Evolutionary conservation across 2,797 vertebrate species (phyloP).

Genomic region (Dendrocincla tyrannina): DNA sequence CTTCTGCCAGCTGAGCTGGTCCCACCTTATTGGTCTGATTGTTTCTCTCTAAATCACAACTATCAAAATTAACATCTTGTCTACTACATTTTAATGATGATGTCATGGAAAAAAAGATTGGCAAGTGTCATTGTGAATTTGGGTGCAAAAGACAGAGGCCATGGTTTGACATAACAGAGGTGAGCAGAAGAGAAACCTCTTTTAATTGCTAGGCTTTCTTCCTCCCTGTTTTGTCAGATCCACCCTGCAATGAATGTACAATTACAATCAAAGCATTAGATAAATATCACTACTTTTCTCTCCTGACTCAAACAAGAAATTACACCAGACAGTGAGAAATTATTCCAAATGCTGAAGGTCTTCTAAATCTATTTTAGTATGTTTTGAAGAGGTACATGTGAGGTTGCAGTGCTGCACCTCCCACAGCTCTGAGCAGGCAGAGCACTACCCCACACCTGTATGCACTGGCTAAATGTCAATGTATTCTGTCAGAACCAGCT

Average conservation of each 20-base stretch:
- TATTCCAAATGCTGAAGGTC: background rate
- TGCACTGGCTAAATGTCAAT: constrained; percentile 70
- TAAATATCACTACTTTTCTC: background rate
- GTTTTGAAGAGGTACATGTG: background rate
- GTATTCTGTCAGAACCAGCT: constrained; percentile 76
- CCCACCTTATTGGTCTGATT: background rate
- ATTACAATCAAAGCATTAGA: constrained; percentile 9
- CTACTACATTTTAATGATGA: background rate
- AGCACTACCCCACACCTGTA: constrained; percentile 64
- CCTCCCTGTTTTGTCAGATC: background rate
- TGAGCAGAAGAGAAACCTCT: background rate
- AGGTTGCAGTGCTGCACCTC: background rate
- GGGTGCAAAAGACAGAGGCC: background rate
- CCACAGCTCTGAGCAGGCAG: background rate
- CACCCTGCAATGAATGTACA: background rate
- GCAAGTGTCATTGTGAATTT: background rate
- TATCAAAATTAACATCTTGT: background rate
- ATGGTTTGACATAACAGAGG: background rate
- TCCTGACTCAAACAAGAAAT: background rate
- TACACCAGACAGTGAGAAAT: background rate
- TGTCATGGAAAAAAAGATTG: background rate
- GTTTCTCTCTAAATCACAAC: background rate
- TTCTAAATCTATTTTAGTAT: background rate
- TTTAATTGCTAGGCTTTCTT: background rate
- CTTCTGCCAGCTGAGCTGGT: background rate